Evolutionary conservation across 2,797 vertebrate species (phyloP).

Genomic region (Leptatherina wallacei): DNA sequence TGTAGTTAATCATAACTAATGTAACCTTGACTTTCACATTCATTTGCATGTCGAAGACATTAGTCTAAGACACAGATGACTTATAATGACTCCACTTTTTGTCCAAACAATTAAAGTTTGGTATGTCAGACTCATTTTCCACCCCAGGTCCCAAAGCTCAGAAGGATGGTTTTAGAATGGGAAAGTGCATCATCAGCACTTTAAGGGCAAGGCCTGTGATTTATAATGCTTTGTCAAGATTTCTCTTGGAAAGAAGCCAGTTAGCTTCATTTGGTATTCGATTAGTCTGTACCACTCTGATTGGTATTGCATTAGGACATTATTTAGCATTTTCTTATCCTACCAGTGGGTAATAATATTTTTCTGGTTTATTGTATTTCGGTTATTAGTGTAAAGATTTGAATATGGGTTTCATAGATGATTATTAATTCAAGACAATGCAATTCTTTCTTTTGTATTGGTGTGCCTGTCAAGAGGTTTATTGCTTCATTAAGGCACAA

Average conservation of each 20-base stretch:
- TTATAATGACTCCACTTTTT: constrained; percentile 56
- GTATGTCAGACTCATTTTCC: constrained; percentile 64
- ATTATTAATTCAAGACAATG: constrained; percentile 36
- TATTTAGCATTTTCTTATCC: constrained; percentile 21
- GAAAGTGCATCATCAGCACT: constrained; percentile 56
- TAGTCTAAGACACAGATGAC: constrained; percentile 41
- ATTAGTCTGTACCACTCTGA: constrained; percentile 18
- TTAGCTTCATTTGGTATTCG: constrained; percentile 49
- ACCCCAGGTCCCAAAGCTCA: constrained; percentile 43
- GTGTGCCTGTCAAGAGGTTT: constrained; percentile 36
- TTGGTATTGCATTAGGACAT: constrained; percentile 11
- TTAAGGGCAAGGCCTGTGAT: constrained; percentile 58
- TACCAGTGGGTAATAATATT: constrained; percentile 4
- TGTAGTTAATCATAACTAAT: constrained; percentile 40
- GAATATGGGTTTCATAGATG: constrained; percentile 33
- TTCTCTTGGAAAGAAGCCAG: constrained; percentile 49
- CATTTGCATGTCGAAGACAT: constrained; percentile 32
- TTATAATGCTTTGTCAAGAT: constrained; percentile 65
- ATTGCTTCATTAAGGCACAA: constrained; percentile 41
- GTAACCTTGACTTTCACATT: constrained; percentile 49
- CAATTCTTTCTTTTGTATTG: constrained; percentile 22
- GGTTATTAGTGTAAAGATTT: constrained; percentile 23
- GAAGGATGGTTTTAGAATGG: constrained; percentile 27
- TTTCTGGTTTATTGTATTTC: constrained; percentile 9
- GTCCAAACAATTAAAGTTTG: constrained; percentile 68